Percentiles rank a stretch among this genome's conserved stretches.
These are phyloP conservation scores for Chorisops tibialis DNA, from an alignment of 2,888 invertebrate species.

Conservation along the genomic window DNA sequence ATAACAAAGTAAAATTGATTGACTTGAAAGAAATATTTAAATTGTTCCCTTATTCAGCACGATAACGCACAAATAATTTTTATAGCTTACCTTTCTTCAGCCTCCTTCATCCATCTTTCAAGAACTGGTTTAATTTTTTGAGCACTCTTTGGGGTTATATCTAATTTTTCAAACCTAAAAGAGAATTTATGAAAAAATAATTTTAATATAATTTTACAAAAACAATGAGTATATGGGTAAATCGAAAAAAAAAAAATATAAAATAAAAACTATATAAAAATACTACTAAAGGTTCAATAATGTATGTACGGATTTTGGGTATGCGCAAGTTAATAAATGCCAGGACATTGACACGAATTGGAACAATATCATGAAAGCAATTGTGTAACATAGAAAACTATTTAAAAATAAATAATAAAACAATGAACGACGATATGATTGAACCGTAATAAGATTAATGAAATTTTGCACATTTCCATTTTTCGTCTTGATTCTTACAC, in stretches of 20 bases:
- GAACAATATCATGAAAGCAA: background rate
- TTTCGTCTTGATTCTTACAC: conserved; percentile 38
- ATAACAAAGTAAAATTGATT: too few species aligned
- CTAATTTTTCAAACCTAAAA: conserved; percentile 94
- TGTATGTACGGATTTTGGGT: conserved; percentile 28
- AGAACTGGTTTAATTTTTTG: conserved; percentile 98
- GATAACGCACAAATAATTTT: background rate
- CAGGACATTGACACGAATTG: conserved; percentile 63
- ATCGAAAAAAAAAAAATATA: background rate
- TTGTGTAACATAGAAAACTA: too few species aligned
- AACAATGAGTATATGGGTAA: background rate
- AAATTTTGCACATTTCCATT: conserved; percentile 1
- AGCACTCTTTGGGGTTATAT: conserved; percentile 98
- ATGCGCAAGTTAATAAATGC: conserved; percentile 48
- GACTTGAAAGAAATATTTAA: too few species aligned
- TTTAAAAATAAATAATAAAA: background rate
- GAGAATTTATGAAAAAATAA: conserved; percentile 27
- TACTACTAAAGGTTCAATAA: conserved; percentile 11
- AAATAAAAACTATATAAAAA: background rate
- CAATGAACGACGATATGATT: conserved; percentile 14
- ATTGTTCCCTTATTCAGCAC: too few species aligned
- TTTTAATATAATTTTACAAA: background rate
- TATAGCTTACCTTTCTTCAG: conserved; percentile 85
- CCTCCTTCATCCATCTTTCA: conserved; percentile 98
- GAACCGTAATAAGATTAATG: background rate